A percentile compares a stretch with the other conserved stretches of the same genome.
Evolutionary conservation across 2,888 invertebrate species (phyloP).

Genomic region (Phyllotreta cruciferae): DNA sequence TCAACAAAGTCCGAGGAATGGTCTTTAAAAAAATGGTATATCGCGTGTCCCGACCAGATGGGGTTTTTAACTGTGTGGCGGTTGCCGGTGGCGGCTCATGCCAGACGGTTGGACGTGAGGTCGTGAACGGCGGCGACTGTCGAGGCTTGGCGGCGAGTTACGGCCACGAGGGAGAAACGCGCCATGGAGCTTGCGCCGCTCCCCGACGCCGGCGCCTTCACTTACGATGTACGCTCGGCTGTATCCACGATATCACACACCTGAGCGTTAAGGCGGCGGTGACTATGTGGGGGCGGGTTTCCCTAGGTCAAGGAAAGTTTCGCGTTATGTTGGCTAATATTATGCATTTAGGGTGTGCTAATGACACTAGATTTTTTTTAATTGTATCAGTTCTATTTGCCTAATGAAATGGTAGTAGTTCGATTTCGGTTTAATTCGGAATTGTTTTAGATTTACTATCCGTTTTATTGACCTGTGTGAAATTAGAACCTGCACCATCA

Average conservation of each 20-base stretch:
- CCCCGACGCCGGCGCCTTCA: conserved; percentile 50
- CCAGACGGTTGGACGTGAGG: conserved; percentile 54
- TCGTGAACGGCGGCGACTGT: conserved; percentile 59
- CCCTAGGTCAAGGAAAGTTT: conserved; percentile 28
- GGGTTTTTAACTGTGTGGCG: conserved; percentile 28
- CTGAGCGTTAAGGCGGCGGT: conserved; percentile 40
- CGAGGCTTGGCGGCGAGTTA: conserved; percentile 57
- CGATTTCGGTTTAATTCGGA: no score
- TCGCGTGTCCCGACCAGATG: conserved; percentile 41
- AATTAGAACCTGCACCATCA: no score
- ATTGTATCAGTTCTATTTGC: conserved; percentile 1
- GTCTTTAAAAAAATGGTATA: conserved; percentile 34
- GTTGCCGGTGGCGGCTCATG: conserved; percentile 51
- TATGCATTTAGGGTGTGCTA: conserved; percentile 5
- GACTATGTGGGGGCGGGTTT: conserved; percentile 30
- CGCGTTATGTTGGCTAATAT: conserved; percentile 9
- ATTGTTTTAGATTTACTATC: no score
- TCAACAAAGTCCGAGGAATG: conserved; percentile 19
- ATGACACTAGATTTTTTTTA: background rate
- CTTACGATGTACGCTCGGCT: conserved; percentile 41
- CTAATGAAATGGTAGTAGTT: background rate
- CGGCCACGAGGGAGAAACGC: conserved; percentile 56
- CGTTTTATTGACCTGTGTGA: no score
- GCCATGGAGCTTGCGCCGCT: conserved; percentile 56
- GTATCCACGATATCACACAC: conserved; percentile 43